Base-by-base conservation (phyloP, 2,888 invertebrate genomes). In the Papilio gigon region DNA sequence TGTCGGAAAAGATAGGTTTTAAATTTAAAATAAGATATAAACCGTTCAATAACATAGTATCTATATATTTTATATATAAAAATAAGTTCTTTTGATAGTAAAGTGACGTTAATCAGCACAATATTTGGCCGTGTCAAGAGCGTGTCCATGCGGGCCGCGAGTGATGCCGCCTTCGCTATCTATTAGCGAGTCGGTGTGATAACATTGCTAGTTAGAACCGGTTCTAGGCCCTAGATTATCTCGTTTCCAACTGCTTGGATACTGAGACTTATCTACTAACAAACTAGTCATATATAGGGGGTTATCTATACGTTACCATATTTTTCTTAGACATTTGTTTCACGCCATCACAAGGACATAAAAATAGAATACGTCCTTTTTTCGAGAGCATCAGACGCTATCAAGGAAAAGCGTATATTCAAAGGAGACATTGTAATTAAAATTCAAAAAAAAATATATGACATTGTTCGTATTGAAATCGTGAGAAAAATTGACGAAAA, bases 131-230 rank as follows among this genome's bases (percentile, higher is more conserved):
- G 50, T 56, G 62, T 71, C 71, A 73, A 33, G 65, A 72, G 78
- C 76, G 78, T 72, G 74, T 73, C 88, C 88, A 89, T 87, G 88
- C 83, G 73, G 71, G 77, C 71, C 71, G 78, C 75, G 82, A 89
- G 88, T 89, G 89, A 84, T 77, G 77, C 76, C 76, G 76, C 73
- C 71, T 78, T 77, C 78, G 80, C 88, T 89, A 90, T 89, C 90
- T 83, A 84, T 88, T 88, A 87, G 79, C 87, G 80, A 4, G 17
- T 76, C 78, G 74, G 73, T 72, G 74, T 77, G 89, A 90, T 90
- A 90, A 90, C 77, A 71, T 72, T 68, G 72, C 79, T 78, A 76
- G 86, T 79, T 83, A 65, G 65, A 82, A 84, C 84, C 83, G 78
- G 86, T 81, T 84, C 72, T 37, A 79, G 76, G 80, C 76, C 77